Evolutionary conservation across 2,888 invertebrate genomes (phyloP), one percentile per base, ranked within the genome.

Genomic region (Hipparchia semele): DNA sequence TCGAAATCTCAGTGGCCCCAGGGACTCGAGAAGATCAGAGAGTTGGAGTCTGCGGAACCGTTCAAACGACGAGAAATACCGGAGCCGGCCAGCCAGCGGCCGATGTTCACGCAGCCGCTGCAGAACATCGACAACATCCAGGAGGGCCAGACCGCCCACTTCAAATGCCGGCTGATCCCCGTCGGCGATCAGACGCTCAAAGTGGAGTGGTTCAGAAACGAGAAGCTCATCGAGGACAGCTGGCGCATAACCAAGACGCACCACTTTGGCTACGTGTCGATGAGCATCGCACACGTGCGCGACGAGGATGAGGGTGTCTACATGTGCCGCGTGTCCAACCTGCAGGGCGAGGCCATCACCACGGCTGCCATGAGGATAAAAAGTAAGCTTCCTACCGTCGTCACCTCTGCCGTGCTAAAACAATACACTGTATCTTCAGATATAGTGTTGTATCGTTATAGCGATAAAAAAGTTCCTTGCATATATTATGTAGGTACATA

Each of bases 131-230:
- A 98, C 81, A 95, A 96, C 76, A 96, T 98, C 79, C 96, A 95
- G 78, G 99, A 99, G 93, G 97, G 97, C 59, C 96, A 98, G 87
- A 97, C 97, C 23, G 99, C 99, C 65, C 99, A 99, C 95, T 98
- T 99, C 84, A 99, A 99, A 90, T 98, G 98, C 83, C 95, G 98
- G 77, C 95, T 99, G 71, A 98, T 98, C 82, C 99, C 99, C 12
- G 98, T 99, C 71, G 98, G 98, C 66, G 99, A 99, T 91, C 98
- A 99, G 45, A 98, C 98, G 9, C 95, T 99, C 33, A 98, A 97
- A 90, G 98, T 98, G 9, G 98, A 98, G 91, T 99, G 98, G 99
- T 98, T 98, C 87, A 96, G 98, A 85, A 98, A 99, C 89, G 99
- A 98, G 82, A 97, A 98, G 84, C 95, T 97, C 13, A 95, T 99